These are phyloP conservation scores for Ammospiza maritima DNA, from an alignment of 2,797 vertebrate species.

Conservation along the genomic window DNA sequence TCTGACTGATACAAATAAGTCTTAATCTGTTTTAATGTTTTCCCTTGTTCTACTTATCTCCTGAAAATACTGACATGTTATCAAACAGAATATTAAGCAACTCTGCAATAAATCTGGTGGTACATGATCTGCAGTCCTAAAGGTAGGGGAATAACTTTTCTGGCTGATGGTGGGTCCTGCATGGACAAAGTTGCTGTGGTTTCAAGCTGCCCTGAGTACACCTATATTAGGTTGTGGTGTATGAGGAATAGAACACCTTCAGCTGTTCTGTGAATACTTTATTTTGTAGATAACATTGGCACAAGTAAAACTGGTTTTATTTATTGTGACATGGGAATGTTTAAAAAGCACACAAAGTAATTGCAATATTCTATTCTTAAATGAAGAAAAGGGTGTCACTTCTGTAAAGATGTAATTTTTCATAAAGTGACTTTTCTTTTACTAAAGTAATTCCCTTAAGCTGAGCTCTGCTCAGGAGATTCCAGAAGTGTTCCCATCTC, in stretches of 20 bases:
- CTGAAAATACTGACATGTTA: conserved; percentile 49
- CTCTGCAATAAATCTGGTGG: conserved; percentile 27
- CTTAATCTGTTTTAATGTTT: conserved; percentile 75
- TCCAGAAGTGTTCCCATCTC: not conserved
- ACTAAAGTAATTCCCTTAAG: conserved; percentile 23
- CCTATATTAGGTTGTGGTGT: conserved; percentile 62
- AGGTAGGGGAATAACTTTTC: conserved; percentile 5
- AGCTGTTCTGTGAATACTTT: conserved; percentile 57
- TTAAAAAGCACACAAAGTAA: conserved; percentile 53
- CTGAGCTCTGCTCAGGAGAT: conserved; percentile 4
- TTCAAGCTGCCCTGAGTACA: conserved; percentile 38
- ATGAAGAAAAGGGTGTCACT: conserved; percentile 46
- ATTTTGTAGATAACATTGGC: conserved; percentile 39
- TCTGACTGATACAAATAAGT: conserved; percentile 71
- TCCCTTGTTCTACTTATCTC: conserved; percentile 72
- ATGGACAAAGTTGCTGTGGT: not conserved
- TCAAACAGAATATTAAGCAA: conserved; percentile 43
- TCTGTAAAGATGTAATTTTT: conserved; percentile 62
- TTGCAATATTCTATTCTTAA: conserved; percentile 49
- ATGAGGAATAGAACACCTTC: conserved; percentile 55
- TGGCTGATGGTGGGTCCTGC: conserved; percentile 35
- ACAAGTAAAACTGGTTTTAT: conserved; percentile 56
- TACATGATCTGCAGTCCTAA: conserved; percentile 12
- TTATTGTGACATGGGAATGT: conserved; percentile 65
- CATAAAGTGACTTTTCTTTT: conserved; percentile 60